Conservation (phyloP, 2,113 vertebrate genomes). For the Heliornis fulica region DNA sequence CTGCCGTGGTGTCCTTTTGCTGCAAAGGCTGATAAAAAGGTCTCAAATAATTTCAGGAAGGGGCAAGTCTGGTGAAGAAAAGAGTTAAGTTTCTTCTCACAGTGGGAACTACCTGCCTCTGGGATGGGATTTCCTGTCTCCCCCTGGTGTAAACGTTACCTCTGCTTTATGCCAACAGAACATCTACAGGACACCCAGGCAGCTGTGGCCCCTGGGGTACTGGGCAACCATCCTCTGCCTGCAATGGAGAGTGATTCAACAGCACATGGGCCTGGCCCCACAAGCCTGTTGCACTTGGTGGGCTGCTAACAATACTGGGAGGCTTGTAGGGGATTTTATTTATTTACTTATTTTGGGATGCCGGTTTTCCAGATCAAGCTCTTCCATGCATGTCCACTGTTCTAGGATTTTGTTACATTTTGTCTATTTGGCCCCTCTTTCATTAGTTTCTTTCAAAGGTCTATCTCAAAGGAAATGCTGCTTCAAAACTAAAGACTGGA, state of each 20-base stretch:
- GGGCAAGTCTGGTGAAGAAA: background rate
- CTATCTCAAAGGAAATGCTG: background rate
- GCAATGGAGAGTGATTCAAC: background rate
- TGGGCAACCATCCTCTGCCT: background rate
- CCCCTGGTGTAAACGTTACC: background rate
- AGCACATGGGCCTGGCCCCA: background rate
- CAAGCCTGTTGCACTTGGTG: background rate
- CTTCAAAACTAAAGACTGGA: background rate
- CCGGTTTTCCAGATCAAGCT: background rate
- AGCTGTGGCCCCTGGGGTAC: background rate
- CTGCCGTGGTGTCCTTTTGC: background rate
- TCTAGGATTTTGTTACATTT: background rate
- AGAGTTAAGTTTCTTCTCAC: background rate
- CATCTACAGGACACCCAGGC: rapidly evolving
- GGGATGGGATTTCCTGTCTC: background rate
- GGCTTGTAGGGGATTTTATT: background rate
- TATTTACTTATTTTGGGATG: background rate
- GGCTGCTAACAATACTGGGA: background rate
- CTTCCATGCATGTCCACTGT: background rate
- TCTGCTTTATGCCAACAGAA: background rate
- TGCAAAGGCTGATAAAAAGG: background rate
- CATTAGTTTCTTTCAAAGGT: background rate
- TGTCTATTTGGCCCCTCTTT: background rate
- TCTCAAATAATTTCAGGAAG: background rate
- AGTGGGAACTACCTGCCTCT: background rate